phyloP scores from a whole-genome alignment of 2,888 invertebrate genomes.

The Platycnemis pennipes region DNA sequence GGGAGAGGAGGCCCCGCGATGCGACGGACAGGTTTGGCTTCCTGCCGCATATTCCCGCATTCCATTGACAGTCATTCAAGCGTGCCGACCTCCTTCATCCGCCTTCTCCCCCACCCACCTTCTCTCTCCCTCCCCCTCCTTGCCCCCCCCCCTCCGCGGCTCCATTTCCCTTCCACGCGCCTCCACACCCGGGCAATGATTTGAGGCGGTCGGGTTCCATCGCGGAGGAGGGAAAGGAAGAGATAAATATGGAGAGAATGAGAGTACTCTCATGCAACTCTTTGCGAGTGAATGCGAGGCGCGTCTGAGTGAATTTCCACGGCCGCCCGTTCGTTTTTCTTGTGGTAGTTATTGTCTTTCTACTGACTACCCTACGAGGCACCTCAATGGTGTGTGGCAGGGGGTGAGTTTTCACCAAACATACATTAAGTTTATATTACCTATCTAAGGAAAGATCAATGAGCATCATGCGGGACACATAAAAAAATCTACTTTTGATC shows the following conservation, averaged over 20 bases:
- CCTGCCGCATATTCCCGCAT: constrained; percentile 65
- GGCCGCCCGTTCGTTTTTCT: too few relatives aligned
- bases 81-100: constrained; percentile 64
- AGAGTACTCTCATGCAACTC: background rate
- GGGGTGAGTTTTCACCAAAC: too few relatives aligned
- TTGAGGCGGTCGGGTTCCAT: background rate
- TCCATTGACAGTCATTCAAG: constrained; percentile 62
- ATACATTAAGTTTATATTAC: too few relatives aligned
- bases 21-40: constrained; percentile 63
- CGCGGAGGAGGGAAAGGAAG: too few relatives aligned
- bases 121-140: background rate
- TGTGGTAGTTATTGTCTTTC: too few relatives aligned
- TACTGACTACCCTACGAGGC: too few relatives aligned
- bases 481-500: too few relatives aligned
- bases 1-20: constrained; percentile 29
- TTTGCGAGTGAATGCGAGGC: background rate
- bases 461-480: too few relatives aligned
- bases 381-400: too few relatives aligned
- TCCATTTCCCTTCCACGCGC: background rate
- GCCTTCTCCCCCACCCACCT: background rate
- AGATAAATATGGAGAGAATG: too few relatives aligned
- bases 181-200: background rate
- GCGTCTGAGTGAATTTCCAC: background rate
- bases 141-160: background rate
- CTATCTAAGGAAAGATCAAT: too few relatives aligned